These are phyloP conservation scores for Galeopterus variegatus DNA, from an alignment of 2,113 vertebrate genomes.

Conservation along the genomic window DNA sequence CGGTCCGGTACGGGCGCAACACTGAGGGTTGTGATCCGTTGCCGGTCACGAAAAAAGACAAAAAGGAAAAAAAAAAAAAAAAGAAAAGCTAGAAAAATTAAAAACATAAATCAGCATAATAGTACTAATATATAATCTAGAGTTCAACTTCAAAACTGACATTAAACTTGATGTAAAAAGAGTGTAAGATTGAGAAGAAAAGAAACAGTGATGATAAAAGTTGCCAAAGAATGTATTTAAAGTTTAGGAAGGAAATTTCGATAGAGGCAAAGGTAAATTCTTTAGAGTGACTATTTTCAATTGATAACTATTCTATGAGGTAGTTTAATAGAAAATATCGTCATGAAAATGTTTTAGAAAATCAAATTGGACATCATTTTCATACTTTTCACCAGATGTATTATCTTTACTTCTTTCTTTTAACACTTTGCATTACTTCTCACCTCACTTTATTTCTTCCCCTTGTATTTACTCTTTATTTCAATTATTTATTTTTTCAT, in stretches of 20 bases:
- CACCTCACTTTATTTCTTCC: neutral
- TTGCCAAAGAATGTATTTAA: neutral
- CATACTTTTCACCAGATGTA: neutral
- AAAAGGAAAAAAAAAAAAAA: no score
- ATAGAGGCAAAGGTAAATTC: neutral
- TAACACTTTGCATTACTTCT: neutral
- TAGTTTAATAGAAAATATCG: neutral
- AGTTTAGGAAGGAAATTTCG: neutral
- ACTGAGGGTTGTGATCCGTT: no score
- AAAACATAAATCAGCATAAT: neutral
- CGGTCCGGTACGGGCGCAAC: no score
- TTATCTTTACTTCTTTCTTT: neutral
- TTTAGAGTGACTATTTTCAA: neutral
- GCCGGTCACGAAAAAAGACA: no score
- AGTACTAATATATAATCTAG: neutral
- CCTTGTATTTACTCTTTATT: neutral
- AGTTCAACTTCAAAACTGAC: neutral
- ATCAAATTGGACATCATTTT: neutral
- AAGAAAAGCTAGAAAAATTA: neutral
- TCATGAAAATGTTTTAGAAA: neutral
- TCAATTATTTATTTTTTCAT: neutral
- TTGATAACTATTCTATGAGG: neutral
- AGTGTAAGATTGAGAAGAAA: neutral
- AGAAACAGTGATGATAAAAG: neutral
- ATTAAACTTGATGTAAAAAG: neutral